Evolutionary conservation across 92 coral and sea anemone species (phyloP).

Genomic region (Montipora capitata): DNA sequence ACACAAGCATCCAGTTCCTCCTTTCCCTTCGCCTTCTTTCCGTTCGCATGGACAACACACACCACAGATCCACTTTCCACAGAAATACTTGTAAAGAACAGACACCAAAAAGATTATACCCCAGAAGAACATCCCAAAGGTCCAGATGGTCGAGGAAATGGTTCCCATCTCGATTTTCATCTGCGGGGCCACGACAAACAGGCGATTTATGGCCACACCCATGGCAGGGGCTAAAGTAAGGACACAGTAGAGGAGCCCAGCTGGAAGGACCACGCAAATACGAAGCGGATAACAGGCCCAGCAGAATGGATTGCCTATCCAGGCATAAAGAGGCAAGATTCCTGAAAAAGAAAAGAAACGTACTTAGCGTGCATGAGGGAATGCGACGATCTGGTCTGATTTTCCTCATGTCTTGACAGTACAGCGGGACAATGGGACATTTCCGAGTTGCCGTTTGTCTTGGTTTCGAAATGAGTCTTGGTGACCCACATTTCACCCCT

Average conservation of each 20-base stretch:
- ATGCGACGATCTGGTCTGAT: neutral
- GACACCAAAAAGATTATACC: slow-evolving; percentile 84
- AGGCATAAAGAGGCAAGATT: slow-evolving; percentile 94
- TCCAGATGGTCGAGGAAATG: slow-evolving; percentile 94
- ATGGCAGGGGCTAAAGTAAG: slow-evolving; percentile 92
- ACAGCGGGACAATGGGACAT: too few relatives aligned
- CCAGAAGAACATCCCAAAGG: slow-evolving; percentile 97
- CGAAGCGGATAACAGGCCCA: slow-evolving; percentile 98
- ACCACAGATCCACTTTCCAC: slow-evolving; percentile 83
- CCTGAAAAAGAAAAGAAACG: slow-evolving; percentile 58
- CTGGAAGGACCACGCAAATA: slow-evolving; percentile 92
- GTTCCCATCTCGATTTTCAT: slow-evolving; percentile 91
- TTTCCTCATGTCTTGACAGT: too few relatives aligned
- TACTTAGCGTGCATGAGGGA: neutral
- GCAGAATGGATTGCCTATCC: slow-evolving; percentile 99
- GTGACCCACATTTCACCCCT: too few relatives aligned
- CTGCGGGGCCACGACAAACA: slow-evolving; percentile 88
- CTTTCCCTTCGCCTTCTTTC: slow-evolving; percentile 53
- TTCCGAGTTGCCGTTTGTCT: too few relatives aligned
- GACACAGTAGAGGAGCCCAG: slow-evolving; percentile 92
- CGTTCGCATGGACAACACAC: slow-evolving; percentile 83
- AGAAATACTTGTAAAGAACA: slow-evolving; percentile 81
- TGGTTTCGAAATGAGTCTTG: too few relatives aligned
- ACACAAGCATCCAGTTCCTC: slow-evolving; percentile 32
- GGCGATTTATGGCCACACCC: slow-evolving; percentile 94